phyloP scores from a whole-genome alignment of 2,113 vertebrate species.

The Carettochelys insculpta region DNA sequence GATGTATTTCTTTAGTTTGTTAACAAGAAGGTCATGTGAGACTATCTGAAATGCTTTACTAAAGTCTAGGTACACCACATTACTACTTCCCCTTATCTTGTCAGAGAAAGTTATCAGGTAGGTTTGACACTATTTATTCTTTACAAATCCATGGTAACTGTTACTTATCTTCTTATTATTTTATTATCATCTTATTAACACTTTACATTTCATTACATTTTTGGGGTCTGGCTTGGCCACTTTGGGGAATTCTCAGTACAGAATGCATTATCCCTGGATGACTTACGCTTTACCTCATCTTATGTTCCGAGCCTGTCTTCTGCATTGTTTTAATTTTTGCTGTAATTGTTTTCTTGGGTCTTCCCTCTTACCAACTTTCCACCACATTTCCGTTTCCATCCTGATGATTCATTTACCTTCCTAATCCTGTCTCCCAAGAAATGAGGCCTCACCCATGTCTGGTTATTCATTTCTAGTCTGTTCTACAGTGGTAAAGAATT shows the following conservation, averaged over 20 bases:
- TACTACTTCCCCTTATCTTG: too few species aligned
- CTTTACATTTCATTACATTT: background rate
- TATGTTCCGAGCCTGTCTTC: background rate
- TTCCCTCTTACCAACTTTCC: background rate
- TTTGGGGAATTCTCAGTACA: background rate
- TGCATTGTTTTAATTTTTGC: background rate
- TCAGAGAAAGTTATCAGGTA: too few species aligned
- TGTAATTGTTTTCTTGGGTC: background rate
- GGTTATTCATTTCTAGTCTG: background rate
- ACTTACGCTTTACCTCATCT: background rate
- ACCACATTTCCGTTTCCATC: background rate
- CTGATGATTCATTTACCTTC: background rate
- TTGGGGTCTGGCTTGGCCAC: background rate
- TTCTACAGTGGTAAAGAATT: conserved; percentile 36
- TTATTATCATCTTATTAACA: background rate
- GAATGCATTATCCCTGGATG: background rate
- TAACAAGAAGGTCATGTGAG: too few species aligned
- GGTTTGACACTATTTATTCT: too few species aligned
- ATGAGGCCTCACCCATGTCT: background rate
- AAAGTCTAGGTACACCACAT: too few species aligned
- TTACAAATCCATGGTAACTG: too few species aligned
- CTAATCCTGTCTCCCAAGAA: background rate
- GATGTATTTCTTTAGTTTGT: too few species aligned
- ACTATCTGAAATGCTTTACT: too few species aligned
- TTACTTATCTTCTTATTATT: too few species aligned